Base-by-base conservation (phyloP, 1,140 invertebrate genomes). In the Leptinotarsa texana region DNA sequence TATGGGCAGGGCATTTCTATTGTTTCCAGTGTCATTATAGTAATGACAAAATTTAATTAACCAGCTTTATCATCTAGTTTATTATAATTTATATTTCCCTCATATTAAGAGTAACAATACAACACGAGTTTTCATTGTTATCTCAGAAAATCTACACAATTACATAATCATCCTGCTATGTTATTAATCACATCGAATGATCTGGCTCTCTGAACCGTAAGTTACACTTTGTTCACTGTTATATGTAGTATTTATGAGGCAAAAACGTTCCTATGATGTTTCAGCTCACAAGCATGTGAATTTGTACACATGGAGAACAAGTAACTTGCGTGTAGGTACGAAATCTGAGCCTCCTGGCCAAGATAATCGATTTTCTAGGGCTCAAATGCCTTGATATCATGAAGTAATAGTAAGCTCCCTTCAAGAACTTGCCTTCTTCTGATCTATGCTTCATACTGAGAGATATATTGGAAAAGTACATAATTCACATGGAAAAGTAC, bases 11-110 rank as follows among this genome's bases (percentile, higher is more conserved):
- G 17, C 51, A 17, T 18, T 57, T 57, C 51, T 57, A 57, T 57
- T 57, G 51, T 57, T 57, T 57, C n/a, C 51, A 57, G 4, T 18
- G 51, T 57, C 13, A 57, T 57, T 57, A 57, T 17, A 17, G n/a
- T 57, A 57, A 57, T 57, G 51, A 57, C 51, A 57, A 57, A 57
- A 57, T 57, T 57, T 17, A 57, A 57, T 57, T 57, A 57, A 57
- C 51, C 51, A 42, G 51, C n/a, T 57, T 57, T n/a, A 57, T 57
- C 51, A 57, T 57, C 15, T 18, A 15, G 51, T 57, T 57, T n/a
- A 57, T 57, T 18, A 15, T 57, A 57, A 57, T 57, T 57, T 57
- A 57, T 57, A 57, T 57, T 57, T 57, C 51, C 51, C 17, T 57
- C 33, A 42, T 42, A 42, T 42, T 42, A 42, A 42, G 8, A 42